Base-by-base conservation (phyloP, 1,140 invertebrate species). In the Oryctes rhinoceros region DNA sequence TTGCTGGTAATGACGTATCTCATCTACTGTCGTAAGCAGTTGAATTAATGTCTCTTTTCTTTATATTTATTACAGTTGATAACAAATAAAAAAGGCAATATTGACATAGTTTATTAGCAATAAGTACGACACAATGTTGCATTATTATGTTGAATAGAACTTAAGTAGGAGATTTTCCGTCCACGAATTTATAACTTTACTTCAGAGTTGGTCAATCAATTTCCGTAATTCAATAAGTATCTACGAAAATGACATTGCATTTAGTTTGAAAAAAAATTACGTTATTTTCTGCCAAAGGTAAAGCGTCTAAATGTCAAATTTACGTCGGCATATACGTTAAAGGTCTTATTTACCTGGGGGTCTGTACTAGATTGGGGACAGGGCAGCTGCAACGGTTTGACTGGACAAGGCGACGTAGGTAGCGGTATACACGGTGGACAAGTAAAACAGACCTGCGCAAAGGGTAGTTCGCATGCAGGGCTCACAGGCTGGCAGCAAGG, bases 391-490 rank as follows among this genome's bases (percentile, higher is more conserved):
- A 81, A 53, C 1, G 80, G 80, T 76, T 79, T 81, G 11, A 81
- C 80, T 24, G 80, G 80, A 18, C 39, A 18, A 20, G 80, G 80
- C 11, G 48, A 11, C 11, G 78, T 79, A 6, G 80, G 80, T 67
- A 81, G 53, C 18, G 77, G 78, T 10, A 53, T 47, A 39, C 35
- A 49, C 37, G 67, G 80, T 7, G 71, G 62, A 44, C 75, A 53
- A 18, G 67, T 35, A 79, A 71, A 75, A 47, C 77, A 81, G 81
- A 80, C 84, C 81, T 78, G 82, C 77, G n/a, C 81, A 81, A 80
- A 78, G 78, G 78, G 84, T 79, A 18, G 1, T 18, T 81, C 15
- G 76, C 24, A 30, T 30, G 20, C 37, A 78, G 62, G 35, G 24
- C 24, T 30, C 20, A 35, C 15, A 24, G 78, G 78, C 6, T 59